A percentile compares a stretch with the other conserved stretches of the same genome.
phyloP scores from a whole-genome alignment of 2,888 invertebrate genomes.

The Ophraella communa region DNA sequence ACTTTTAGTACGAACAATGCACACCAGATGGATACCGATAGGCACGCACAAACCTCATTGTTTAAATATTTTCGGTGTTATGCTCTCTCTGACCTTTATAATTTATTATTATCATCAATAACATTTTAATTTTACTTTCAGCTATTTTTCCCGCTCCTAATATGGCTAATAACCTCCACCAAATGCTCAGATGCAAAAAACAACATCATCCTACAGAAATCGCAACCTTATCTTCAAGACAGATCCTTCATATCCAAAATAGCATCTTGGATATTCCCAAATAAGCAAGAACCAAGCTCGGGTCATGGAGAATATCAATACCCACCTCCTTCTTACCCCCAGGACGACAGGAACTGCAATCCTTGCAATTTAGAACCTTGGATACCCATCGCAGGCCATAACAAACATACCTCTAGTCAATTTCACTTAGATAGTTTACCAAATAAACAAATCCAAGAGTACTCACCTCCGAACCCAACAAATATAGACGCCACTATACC shows the following conservation, averaged over 20 bases:
- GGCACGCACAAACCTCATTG: conserved; percentile 10
- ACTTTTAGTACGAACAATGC: conserved; percentile 13
- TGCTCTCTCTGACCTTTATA: conserved; percentile 24
- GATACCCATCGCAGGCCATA: conserved; percentile 69
- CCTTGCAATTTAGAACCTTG: conserved; percentile 83
- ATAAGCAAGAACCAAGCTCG: conserved; percentile 33
- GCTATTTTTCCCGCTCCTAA: conserved; percentile 27
- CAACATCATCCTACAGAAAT: conserved; percentile 52
- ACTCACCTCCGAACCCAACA: too few relatives aligned
- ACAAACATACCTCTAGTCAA: conserved; percentile 39
- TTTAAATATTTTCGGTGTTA: conserved; percentile 2
- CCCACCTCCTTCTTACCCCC: conserved; percentile 43
- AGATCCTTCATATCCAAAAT: conserved; percentile 66
- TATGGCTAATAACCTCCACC: conserved; percentile 24
- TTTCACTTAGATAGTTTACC: conserved; percentile 24
- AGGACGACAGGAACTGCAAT: conserved; percentile 66
- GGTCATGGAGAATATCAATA: conserved; percentile 42
- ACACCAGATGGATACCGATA: conserved; percentile 14
- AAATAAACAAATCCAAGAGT: too few relatives aligned
- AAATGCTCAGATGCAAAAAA: conserved; percentile 40
- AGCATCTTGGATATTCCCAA: conserved; percentile 63
- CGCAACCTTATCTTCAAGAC: conserved; percentile 38
- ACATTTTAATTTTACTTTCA: too few relatives aligned
- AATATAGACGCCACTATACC: too few relatives aligned
- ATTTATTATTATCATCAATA: too few relatives aligned